Percentiles rank a stretch among this genome's conserved stretches.
Evolutionary conservation across 23 tunicate genomes (phyloP).

Genomic region (Ascidia mentula): DNA sequence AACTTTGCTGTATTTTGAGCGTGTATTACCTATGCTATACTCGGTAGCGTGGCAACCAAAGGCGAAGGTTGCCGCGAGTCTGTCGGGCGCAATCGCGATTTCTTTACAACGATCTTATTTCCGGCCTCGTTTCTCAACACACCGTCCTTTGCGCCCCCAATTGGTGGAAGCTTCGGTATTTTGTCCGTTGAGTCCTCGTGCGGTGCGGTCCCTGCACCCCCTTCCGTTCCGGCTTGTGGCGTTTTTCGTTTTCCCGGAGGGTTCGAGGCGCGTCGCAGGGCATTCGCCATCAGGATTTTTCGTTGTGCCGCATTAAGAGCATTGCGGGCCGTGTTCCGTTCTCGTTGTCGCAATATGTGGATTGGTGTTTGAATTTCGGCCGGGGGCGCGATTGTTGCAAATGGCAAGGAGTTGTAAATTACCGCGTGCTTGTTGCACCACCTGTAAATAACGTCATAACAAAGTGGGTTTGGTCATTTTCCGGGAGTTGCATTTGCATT

Average conservation of each 20-base stretch:
- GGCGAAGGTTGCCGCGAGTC: conserved; percentile 18
- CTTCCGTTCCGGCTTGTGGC: not conserved
- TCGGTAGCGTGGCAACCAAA: not conserved
- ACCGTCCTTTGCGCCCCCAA: conserved; percentile 9
- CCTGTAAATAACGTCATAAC: too few species aligned
- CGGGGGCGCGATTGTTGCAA: conserved; percentile 26
- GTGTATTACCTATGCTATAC: not conserved
- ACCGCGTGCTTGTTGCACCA: conserved; percentile 68
- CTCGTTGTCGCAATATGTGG: conserved; percentile 3
- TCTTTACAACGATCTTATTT: conserved; percentile 12
- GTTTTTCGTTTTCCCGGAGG: not conserved
- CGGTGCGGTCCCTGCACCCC: not conserved
- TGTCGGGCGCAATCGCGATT: not conserved
- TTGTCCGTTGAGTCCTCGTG: too few species aligned
- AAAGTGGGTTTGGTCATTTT: too few species aligned
- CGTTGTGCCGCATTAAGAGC: conserved; percentile 15
- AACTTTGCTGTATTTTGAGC: not conserved
- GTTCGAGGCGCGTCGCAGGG: not conserved
- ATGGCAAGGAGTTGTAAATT: conserved; percentile 62
- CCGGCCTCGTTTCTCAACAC: conserved; percentile 25
- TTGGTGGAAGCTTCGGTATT: not conserved
- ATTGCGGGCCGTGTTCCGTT: not conserved
- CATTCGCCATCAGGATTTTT: not conserved
- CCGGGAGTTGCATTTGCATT: too few species aligned
- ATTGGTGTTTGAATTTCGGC: conserved; percentile 22